Base-by-base conservation (phyloP, 2,888 invertebrate genomes). In the Synergus gifuensis region DNA sequence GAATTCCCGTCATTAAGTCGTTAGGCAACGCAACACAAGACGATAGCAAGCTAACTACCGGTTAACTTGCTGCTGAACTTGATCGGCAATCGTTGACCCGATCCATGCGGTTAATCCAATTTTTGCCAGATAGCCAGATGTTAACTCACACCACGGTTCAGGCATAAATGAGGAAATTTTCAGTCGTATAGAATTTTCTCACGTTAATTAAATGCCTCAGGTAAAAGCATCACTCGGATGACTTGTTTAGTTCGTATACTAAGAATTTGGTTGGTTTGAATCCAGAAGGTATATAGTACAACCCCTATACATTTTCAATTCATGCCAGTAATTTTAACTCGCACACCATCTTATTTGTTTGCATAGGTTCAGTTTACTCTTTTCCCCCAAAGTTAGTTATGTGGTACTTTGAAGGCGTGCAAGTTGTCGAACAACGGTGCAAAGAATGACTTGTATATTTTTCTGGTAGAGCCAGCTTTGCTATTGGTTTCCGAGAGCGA, bases 1-100 rank as follows among this genome's bases (percentile, higher is more conserved):
- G 88, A 87, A 91, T 90, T 90, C 88, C 90, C 88, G 90, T 91
- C 91, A 90, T 91, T 91, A 91, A 89, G 91, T 90, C 87, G 90
- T 91, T 91, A 90, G 88, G 69, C 79, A 77, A 81, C 36, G 5
- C 82, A 83, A 84, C 82, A 18, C 16, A 54, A 16, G 76, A 66
- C 63, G 66, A 66, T 28, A 66, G 36, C 22, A 36, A 16, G 4
- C 64, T 42, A 88, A 87, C 87, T 82, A 86, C 83, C 85, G 84
- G 87, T 87, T 90, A 89, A 90, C 88, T 86, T 87, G 86, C 86
- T 89, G 88, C 89, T 89, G 89, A 90, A 89, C 89, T 90, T 88
- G 87, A 82, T 80, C 78, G 80, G 77, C 79, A 80, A 82, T 82
- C 80, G 40, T 54, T 77, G 76, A 80, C 76, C 77, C 78, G 77